These are phyloP conservation scores for Melanostigma gelatinosum DNA, from an alignment of 2,113 vertebrate species.

Conservation along the genomic window DNA sequence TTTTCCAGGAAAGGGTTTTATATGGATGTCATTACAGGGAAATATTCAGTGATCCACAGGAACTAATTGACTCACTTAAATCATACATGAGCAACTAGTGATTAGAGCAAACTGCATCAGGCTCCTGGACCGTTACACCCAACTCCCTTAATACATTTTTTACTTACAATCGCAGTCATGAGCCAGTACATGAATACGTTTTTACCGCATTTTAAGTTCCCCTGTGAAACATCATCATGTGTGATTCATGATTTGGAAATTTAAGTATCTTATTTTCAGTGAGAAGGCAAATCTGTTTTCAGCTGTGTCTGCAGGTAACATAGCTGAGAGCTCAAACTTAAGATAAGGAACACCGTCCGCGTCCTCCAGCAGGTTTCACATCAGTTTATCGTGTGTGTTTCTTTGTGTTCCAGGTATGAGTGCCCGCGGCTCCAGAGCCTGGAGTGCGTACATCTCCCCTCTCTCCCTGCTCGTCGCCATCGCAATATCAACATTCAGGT, in stretches of 20 bases:
- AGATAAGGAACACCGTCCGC: background rate
- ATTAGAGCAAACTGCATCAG: slow-evolving; percentile 27
- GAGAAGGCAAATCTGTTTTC: background rate
- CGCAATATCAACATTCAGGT: slow-evolving; percentile 76
- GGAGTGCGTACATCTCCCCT: slow-evolving; percentile 68
- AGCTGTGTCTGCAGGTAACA: background rate
- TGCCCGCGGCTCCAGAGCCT: slow-evolving; percentile 87
- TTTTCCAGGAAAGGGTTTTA: slow-evolving; percentile 14
- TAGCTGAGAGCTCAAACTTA: slow-evolving; percentile 2
- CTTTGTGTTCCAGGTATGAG: slow-evolving; percentile 87
- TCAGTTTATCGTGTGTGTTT: slow-evolving; percentile 20
- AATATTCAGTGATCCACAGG: slow-evolving; percentile 31
- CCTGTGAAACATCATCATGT: background rate
- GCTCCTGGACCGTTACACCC: slow-evolving; percentile 2
- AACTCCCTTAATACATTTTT: slow-evolving; percentile 26
- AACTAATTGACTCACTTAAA: slow-evolving; percentile 51
- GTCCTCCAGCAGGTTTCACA: slow-evolving; percentile 4
- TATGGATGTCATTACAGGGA: slow-evolving; percentile 37
- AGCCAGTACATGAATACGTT: background rate
- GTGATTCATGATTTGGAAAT: slow-evolving; percentile 30
- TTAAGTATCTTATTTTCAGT: background rate
- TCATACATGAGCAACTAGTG: slow-evolving; percentile 43
- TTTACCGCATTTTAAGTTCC: slow-evolving; percentile 18
- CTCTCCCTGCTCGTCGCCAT: slow-evolving; percentile 78
- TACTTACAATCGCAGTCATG: slow-evolving; percentile 22